Conservation (phyloP, 2,888 invertebrate genomes). For the Lycaena phlaeas region DNA sequence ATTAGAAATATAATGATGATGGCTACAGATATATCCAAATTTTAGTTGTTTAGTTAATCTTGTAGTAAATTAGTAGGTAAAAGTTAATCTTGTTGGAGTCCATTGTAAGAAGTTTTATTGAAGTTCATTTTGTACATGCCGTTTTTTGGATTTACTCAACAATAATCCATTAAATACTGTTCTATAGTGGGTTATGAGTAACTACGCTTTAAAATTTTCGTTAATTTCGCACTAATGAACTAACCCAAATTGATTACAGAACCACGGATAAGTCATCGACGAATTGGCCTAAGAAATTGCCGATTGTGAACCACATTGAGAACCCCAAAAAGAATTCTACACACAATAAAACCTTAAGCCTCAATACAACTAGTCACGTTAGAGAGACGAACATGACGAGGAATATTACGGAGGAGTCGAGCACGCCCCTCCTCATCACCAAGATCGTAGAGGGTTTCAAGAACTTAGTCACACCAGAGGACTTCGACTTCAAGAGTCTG, state of each 20-base stretch:
- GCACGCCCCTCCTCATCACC: constrained; percentile 35
- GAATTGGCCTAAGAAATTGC: constrained; percentile 36
- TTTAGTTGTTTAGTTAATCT: too few species aligned
- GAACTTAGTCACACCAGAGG: constrained; percentile 40
- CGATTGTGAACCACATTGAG: constrained; percentile 22
- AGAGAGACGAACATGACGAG: constrained; percentile 28
- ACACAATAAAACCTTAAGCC: constrained; percentile 12
- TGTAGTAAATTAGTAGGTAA: too few species aligned
- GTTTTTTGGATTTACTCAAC: too few species aligned
- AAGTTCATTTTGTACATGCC: too few species aligned
- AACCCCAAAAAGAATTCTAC: constrained; percentile 25
- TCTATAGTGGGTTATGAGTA: too few species aligned
- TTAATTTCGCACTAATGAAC: too few species aligned
- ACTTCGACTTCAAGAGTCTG: constrained; percentile 29
- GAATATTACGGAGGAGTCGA: constrained; percentile 27
- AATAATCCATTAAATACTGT: too few species aligned
- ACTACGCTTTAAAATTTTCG: too few species aligned
- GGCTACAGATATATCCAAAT: too few species aligned
- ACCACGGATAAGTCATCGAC: constrained; percentile 32
- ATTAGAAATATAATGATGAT: too few species aligned
- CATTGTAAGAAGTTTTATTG: too few species aligned
- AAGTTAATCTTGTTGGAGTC: too few species aligned
- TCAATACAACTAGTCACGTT: constrained; percentile 21
- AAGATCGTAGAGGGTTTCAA: constrained; percentile 42
- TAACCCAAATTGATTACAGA: constrained; percentile 35